These are phyloP conservation scores for Aleiodes alternator DNA, from an alignment of 2,888 invertebrate genomes.

Conservation along the genomic window DNA sequence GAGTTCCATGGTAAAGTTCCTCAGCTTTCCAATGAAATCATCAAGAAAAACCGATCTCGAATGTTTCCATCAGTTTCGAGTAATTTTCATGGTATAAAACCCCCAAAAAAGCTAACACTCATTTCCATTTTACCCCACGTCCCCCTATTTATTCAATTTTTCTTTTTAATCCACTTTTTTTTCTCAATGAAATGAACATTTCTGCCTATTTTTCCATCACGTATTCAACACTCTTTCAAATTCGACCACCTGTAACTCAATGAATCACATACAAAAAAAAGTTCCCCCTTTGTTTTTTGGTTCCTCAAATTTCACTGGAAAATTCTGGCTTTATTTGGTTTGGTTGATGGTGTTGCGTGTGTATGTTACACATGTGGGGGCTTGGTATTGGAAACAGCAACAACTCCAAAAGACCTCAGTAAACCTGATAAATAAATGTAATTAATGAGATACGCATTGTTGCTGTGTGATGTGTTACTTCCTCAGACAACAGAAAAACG, in stretches of 20 bases:
- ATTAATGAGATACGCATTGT: constrained; percentile 35
- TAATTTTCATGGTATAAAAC: too few species aligned
- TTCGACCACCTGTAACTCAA: neutral
- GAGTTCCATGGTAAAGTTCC: too few species aligned
- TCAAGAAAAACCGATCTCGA: too few species aligned
- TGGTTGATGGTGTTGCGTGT: constrained; percentile 16
- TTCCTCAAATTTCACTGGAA: neutral
- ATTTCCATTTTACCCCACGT: too few species aligned
- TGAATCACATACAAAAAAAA: too few species aligned
- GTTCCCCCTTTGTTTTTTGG: too few species aligned
- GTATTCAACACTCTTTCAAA: constrained; percentile 22
- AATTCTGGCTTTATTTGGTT: constrained; percentile 28
- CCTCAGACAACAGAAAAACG: constrained; percentile 71
- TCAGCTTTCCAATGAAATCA: too few species aligned
- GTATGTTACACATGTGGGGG: neutral
- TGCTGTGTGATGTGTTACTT: constrained; percentile 60
- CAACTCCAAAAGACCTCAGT: constrained; percentile 11
- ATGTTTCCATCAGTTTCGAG: too few species aligned
- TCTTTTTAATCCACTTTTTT: constrained; percentile 35
- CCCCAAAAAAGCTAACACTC: too few species aligned
- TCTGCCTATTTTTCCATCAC: constrained; percentile 29
- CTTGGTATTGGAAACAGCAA: constrained; percentile 21
- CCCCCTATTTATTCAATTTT: constrained; percentile 24
- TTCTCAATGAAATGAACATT: constrained; percentile 7
- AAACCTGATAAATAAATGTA: constrained; percentile 4